phyloP scores from a whole-genome alignment of 2,797 vertebrate genomes.

The Onychomys torridus region DNA sequence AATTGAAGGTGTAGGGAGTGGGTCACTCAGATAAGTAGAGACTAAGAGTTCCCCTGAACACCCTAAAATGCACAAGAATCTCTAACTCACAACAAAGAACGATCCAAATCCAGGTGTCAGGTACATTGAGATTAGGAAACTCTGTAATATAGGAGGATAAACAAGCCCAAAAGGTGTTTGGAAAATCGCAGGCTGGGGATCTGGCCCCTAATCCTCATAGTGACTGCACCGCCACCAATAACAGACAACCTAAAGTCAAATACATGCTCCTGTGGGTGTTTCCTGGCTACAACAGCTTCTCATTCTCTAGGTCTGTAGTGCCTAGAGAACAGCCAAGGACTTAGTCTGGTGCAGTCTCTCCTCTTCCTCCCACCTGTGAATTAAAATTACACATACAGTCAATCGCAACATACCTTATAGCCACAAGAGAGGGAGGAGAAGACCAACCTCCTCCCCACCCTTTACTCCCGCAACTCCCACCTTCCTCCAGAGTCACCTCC shows the following conservation, averaged over 20 bases:
- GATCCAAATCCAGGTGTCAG: background rate
- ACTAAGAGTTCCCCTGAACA: background rate
- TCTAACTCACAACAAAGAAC: background rate
- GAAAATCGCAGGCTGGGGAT: background rate
- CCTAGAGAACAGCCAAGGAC: background rate
- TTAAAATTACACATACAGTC: background rate
- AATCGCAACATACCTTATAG: background rate
- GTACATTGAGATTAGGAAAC: constrained; percentile 14
- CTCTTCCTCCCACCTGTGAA: background rate
- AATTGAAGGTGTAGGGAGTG: too few species aligned
- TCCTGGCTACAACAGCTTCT: background rate
- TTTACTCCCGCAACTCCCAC: background rate
- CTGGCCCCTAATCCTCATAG: background rate
- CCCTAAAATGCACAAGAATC: background rate
- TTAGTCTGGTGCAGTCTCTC: background rate
- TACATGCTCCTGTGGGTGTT: background rate
- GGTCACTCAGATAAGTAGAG: background rate
- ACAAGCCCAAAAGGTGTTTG: background rate
- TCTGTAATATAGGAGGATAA: background rate
- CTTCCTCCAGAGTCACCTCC: background rate
- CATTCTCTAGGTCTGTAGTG: background rate
- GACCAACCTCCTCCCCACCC: background rate
- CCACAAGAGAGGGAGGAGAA: background rate
- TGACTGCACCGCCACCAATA: background rate
- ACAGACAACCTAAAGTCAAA: constrained; percentile 22